These are phyloP conservation scores for Aurelia aurita complex sp. Pacific DNA, from an alignment of 30 jellyfish, hydroid and myxozoan genomes.

Conservation along the genomic window DNA sequence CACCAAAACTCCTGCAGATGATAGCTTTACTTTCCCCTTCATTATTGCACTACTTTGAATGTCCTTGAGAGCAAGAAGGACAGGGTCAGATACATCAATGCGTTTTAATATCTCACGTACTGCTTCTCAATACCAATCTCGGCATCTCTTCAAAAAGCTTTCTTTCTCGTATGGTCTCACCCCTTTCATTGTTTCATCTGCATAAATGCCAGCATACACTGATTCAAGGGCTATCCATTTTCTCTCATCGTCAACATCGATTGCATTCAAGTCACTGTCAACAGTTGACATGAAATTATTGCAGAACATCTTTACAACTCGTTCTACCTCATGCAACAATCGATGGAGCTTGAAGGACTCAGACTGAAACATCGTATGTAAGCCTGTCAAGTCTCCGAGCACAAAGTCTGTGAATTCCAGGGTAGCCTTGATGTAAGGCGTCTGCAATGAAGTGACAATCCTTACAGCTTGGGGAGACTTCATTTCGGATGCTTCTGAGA, in stretches of 20 bases:
- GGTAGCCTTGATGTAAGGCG: slow-evolving; percentile 55
- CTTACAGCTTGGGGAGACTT: slow-evolving; percentile 43
- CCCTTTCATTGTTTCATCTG: slow-evolving; percentile 1
- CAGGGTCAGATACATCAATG: neutral
- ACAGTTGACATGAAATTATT: slow-evolving; percentile 22
- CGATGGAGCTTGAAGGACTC: slow-evolving; percentile 22
- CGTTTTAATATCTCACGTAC: neutral
- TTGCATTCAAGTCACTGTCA: neutral
- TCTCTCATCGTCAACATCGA: slow-evolving; percentile 53
- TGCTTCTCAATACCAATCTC: slow-evolving; percentile 15
- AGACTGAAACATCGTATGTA: slow-evolving; percentile 41
- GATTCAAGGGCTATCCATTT: slow-evolving; percentile 38
- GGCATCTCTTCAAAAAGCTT: slow-evolving; percentile 34
- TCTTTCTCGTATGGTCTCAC: slow-evolving; percentile 50
- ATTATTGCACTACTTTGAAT: neutral
- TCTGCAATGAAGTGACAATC: slow-evolving; percentile 8
- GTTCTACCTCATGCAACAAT: slow-evolving; percentile 32
- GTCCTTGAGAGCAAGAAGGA: neutral
- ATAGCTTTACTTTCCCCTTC: neutral
- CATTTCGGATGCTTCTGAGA: slow-evolving; percentile 28
- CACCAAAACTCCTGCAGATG: slow-evolving; percentile 6
- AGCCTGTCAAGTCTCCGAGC: slow-evolving; percentile 41
- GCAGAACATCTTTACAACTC: slow-evolving; percentile 29
- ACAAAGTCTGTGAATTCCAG: slow-evolving; percentile 42
- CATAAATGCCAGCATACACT: slow-evolving; percentile 35